Evolutionary conservation across 2,113 vertebrate genomes (phyloP).

Genomic region (Heloderma charlesbogerti): DNA sequence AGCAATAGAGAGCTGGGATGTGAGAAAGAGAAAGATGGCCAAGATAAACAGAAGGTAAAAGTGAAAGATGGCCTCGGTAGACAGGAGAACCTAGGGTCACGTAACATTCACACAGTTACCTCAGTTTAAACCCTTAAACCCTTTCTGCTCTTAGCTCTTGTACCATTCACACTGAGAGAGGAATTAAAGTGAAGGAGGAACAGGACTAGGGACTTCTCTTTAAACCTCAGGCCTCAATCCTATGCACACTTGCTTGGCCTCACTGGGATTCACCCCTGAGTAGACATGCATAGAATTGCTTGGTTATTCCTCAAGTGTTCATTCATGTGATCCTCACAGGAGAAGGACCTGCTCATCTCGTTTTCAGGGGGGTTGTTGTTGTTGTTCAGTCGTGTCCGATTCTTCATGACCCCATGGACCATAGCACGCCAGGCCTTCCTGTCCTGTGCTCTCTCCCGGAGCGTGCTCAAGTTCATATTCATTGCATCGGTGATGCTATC

Average conservation of each 20-base stretch:
- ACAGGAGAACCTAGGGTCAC: background rate
- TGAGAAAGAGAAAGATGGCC: background rate
- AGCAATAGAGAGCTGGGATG: background rate
- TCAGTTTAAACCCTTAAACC: background rate
- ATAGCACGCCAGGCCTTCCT: too few relatives aligned
- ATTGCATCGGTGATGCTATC: too few relatives aligned
- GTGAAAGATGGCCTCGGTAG: background rate
- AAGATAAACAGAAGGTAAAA: background rate
- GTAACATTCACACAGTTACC: background rate
- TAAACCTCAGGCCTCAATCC: too few relatives aligned
- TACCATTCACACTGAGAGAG: background rate
- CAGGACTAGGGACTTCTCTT: background rate
- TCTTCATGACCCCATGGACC: too few relatives aligned
- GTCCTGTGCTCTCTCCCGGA: too few relatives aligned
- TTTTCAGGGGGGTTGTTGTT: background rate
- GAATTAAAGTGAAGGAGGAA: background rate
- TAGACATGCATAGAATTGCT: background rate
- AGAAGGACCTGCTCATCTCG: background rate
- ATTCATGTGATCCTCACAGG: background rate
- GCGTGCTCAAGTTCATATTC: too few relatives aligned
- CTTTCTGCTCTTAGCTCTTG: background rate
- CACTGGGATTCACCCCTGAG: background rate
- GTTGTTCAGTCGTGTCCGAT: too few relatives aligned
- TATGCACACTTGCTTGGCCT: background rate
- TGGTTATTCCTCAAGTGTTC: background rate